These are phyloP conservation scores for Chamaetylas fuelleborni DNA, from an alignment of 2,113 vertebrate genomes.

Conservation along the genomic window DNA sequence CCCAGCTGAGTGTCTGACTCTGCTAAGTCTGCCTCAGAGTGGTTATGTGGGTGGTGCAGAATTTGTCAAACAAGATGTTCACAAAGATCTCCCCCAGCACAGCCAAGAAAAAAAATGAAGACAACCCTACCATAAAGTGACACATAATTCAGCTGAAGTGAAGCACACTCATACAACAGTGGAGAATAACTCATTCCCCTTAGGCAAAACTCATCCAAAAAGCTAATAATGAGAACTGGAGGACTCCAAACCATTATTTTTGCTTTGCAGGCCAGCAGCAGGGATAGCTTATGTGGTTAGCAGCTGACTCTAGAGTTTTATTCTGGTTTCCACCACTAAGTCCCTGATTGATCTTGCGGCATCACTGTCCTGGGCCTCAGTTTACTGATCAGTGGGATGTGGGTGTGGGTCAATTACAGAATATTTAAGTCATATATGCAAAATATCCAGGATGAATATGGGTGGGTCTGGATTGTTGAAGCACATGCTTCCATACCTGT, in stretches of 20 bases:
- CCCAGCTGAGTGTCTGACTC: not conserved
- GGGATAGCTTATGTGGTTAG: constrained; percentile 45
- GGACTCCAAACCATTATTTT: constrained; percentile 56
- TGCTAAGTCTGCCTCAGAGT: constrained; percentile 35
- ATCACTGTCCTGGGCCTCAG: not conserved
- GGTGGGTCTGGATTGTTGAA: not conserved
- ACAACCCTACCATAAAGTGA: constrained; percentile 46
- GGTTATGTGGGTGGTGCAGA: constrained; percentile 46
- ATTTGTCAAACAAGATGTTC: constrained; percentile 66
- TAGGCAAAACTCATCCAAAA: constrained; percentile 64
- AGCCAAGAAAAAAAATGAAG: constrained; percentile 41
- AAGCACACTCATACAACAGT: constrained; percentile 33
- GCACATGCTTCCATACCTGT: not conserved
- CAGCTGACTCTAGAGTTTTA: constrained; percentile 13
- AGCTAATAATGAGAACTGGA: constrained; percentile 56
- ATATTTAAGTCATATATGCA: not conserved
- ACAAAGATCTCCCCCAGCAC: constrained; percentile 23
- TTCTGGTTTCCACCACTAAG: constrained; percentile 13
- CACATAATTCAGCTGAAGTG: constrained; percentile 56
- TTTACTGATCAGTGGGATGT: not conserved
- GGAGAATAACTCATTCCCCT: constrained; percentile 48
- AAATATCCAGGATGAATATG: not conserved
- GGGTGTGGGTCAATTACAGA: not conserved
- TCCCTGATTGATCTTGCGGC: not conserved
- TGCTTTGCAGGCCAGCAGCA: constrained; percentile 32